Conservation (phyloP, 2,113 vertebrate species). For the Micronycteris hirsuta region DNA sequence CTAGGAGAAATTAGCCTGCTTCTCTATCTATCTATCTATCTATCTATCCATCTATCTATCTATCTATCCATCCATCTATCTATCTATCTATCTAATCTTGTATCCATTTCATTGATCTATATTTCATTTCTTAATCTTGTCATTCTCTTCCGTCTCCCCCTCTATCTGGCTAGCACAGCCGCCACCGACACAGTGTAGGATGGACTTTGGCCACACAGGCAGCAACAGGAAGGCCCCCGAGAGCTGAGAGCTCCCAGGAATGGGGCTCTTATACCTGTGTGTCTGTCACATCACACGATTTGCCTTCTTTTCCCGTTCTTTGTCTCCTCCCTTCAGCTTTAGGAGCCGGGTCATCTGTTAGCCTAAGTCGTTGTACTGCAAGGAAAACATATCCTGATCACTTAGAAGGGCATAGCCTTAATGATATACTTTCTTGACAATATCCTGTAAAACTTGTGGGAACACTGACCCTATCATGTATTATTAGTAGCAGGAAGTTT, state of each 20-base stretch:
- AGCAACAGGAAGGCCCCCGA: background rate
- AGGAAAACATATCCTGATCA: background rate
- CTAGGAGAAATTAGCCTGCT: background rate
- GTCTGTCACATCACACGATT: background rate
- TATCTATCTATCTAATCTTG: background rate
- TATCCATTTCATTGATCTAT: background rate
- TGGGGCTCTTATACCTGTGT: fast-evolving
- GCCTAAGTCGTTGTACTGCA: background rate
- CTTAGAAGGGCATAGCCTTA: background rate
- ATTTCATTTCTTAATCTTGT: background rate
- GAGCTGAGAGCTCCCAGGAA: background rate
- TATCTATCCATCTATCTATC: background rate
- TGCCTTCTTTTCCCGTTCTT: background rate
- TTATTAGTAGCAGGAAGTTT: background rate
- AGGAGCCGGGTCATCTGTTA: background rate
- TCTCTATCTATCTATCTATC: too few relatives aligned
- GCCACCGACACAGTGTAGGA: background rate
- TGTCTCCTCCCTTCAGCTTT: background rate
- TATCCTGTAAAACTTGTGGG: background rate
- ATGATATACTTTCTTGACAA: background rate
- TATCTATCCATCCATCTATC: too few relatives aligned
- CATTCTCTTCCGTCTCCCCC: background rate
- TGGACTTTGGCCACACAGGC: background rate
- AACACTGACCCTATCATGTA: background rate
- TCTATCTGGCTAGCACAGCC: background rate